Base-by-base conservation (phyloP, 2,888 invertebrate species). In the Stictocephala bisonia region DNA sequence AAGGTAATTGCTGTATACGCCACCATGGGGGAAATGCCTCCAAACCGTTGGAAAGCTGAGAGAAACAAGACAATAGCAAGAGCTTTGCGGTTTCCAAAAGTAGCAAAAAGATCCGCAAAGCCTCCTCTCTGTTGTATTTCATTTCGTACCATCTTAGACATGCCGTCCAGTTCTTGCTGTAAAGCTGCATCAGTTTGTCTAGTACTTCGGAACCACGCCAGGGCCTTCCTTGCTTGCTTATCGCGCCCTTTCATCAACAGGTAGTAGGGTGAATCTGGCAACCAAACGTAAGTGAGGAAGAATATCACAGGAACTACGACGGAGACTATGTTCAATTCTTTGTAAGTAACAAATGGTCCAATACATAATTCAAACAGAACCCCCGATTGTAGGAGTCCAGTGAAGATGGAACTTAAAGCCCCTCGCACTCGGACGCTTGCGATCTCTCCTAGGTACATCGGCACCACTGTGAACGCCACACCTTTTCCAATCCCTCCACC, bases 1-100 rank as follows among this genome's bases (percentile, higher is more conserved):
- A 92, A 91, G 79, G 92, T 91, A 0, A 84, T 84, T 73, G 89
- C 87, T 0, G 89, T 87, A 79, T 90, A 90, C 4, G 89, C 88
- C 4, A 89, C 85, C 9, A 90, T 86, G 0, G 89, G 89, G 73
- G 89, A 88, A 75, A 89, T 89, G 0, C 90, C 90, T 79, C 88
- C 88, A 71, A 90, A 85, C 81, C 92, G 91, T 35, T 79, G 79
- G 66, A 79, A 75, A 18, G 75, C 71, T 3, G 78, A 77, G 35
- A 79, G 67, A 15, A 75, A 35, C 18, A 64, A 13, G 0, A 79
- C 77, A 41, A 79, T 79, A n/a, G 78, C 41, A 22, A 77, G 26
- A 1, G 78, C 78, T 56, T 44, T 70, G n/a, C 78, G 74, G 73
- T 78, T 79, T 7, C 75, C 71, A 7, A 50, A 24, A 2, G 76